These are phyloP conservation scores for Rhinopomastus cyanomelas DNA, from an alignment of 2,113 vertebrate species.

Conservation along the genomic window DNA sequence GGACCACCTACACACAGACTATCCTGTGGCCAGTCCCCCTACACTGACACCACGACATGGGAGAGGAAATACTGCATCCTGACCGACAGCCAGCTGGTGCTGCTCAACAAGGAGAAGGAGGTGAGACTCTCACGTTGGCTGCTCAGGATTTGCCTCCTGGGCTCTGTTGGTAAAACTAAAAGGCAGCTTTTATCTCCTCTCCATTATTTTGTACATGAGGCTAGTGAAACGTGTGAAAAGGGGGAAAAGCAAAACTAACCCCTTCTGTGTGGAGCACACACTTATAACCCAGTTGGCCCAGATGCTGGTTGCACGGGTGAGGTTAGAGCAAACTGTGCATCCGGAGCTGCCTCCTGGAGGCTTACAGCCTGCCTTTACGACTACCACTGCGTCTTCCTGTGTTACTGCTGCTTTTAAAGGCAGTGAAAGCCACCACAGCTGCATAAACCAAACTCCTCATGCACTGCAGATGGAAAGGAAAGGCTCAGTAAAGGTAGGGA, in stretches of 20 bases:
- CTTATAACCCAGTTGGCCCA: background rate
- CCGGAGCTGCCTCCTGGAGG: background rate
- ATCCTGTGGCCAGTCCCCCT: conserved; percentile 93
- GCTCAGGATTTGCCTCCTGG: background rate
- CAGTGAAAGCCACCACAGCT: background rate
- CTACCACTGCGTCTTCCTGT: background rate
- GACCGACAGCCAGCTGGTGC: conserved; percentile 91
- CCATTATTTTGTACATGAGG: rapidly evolving
- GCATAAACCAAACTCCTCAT: background rate
- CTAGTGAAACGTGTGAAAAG: background rate
- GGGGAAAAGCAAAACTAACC: background rate
- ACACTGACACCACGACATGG: conserved; percentile 84
- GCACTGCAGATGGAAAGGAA: background rate
- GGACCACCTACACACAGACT: conserved; percentile 90
- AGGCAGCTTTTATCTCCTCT: background rate
- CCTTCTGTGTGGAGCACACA: rapidly evolving
- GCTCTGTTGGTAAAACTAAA: background rate
- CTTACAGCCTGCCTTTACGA: background rate
- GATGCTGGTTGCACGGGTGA: background rate
- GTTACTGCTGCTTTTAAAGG: background rate
- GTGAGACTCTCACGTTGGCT: conserved; percentile 54
- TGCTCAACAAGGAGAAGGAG: conserved; percentile 92
- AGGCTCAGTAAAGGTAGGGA: background rate
- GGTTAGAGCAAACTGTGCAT: background rate
- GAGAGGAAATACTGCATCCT: conserved; percentile 92